Percentiles rank a stretch among this genome's conserved stretches.
Conservation (phyloP, 2,113 vertebrate species). For the Pao palembangensis region DNA sequence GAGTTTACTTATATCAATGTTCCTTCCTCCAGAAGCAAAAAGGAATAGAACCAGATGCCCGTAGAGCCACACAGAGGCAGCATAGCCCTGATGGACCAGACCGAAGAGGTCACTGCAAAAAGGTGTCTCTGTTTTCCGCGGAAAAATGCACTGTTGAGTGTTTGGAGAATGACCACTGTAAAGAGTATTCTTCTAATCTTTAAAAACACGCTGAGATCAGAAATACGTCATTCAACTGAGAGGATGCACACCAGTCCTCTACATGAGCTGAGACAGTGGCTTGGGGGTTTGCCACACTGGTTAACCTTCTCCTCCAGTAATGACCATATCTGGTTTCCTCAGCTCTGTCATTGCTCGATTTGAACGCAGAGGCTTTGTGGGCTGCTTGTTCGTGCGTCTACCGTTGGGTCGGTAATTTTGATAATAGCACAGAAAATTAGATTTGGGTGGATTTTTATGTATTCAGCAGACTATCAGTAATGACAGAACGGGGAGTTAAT, state of each 20-base stretch:
- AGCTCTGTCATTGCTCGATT: slow-evolving; percentile 25
- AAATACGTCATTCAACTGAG: slow-evolving; percentile 23
- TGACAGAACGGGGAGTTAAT: slow-evolving; percentile 4
- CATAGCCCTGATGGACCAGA: background rate
- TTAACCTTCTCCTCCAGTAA: slow-evolving; percentile 67
- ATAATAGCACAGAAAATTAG: slow-evolving; percentile 41
- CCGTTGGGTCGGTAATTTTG: slow-evolving; percentile 25
- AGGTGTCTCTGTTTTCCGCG: slow-evolving; percentile 2
- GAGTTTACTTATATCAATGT: too few species aligned
- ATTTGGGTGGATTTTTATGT: slow-evolving; percentile 35
- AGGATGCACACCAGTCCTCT: slow-evolving; percentile 45
- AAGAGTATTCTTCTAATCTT: background rate
- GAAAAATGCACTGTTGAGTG: slow-evolving; percentile 1
- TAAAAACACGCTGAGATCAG: background rate
- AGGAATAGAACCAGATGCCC: slow-evolving; percentile 7
- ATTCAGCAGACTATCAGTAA: slow-evolving; percentile 53
- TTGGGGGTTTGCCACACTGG: slow-evolving; percentile 72
- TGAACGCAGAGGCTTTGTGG: slow-evolving; percentile 18
- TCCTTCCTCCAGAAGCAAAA: background rate
- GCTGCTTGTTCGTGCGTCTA: slow-evolving; percentile 23
- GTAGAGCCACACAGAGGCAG: slow-evolving; percentile 46
- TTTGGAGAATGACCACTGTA: background rate
- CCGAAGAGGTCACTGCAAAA: background rate
- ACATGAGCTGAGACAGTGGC: slow-evolving; percentile 67
- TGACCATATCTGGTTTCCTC: slow-evolving; percentile 70